phyloP scores from a whole-genome alignment of 2,888 invertebrate genomes.

The Petrolisthes cinctipes region DNA sequence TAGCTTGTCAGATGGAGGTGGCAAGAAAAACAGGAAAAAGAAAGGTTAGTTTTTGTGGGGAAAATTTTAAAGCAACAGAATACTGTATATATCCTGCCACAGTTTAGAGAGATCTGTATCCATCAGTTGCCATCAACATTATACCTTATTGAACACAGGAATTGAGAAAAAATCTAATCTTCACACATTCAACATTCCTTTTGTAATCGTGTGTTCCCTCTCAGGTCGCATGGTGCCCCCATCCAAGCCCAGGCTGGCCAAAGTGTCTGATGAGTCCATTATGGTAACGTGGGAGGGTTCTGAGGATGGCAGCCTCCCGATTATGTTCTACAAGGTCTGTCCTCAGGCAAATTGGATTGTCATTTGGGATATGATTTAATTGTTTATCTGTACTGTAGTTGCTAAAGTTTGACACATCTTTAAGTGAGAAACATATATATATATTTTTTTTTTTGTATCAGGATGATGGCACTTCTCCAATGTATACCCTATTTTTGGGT shows the following conservation, averaged over 20 bases:
- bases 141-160: too few species aligned
- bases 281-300: conserved; percentile 93
- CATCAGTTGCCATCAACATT: too few species aligned
- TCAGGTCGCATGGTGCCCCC: conserved; percentile 86
- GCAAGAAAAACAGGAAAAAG: conserved; percentile 70
- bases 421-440: neutral
- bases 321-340: conserved; percentile 84
- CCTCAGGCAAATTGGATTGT: neutral
- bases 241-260: conserved; percentile 86
- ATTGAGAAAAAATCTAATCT: too few species aligned
- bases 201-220: neutral
- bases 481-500: neutral
- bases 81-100: neutral
- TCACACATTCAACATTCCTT: too few species aligned
- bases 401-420: too few species aligned
- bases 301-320: conserved; percentile 78
- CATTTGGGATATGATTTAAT: neutral
- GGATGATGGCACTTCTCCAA: neutral
- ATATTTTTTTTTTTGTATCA: neutral
- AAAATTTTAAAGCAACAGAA: too few species aligned
- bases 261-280: conserved; percentile 89
- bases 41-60: neutral
- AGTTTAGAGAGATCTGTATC: too few species aligned
- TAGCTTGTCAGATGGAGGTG: conserved; percentile 69
- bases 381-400: too few species aligned